Base-by-base conservation (phyloP, 2,888 invertebrate species). In the Rhodophaea formosa region DNA sequence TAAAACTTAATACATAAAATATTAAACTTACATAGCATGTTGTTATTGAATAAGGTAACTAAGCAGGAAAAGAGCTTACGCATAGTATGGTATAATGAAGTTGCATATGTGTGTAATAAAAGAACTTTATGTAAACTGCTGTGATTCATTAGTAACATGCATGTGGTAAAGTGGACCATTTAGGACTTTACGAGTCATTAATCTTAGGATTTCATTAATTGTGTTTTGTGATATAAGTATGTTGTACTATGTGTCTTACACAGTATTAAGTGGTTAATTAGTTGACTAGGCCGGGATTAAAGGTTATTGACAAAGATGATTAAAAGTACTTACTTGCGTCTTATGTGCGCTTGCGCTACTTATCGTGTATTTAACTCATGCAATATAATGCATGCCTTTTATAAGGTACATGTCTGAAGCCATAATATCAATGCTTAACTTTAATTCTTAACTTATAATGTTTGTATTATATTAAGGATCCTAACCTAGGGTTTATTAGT, bases 231-330 rank as follows among this genome's bases (percentile, higher is more conserved):
- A n/a, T 39, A 39, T 6, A 12, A 12, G 12, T 12, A 32, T 8
- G 32, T 35, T 12, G n/a, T 39, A 39, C 39, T 8, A 39, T 39
- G 12, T 1, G n/a, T 39, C 12, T 0, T 39, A 39, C 5, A 7
- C 3, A 7, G 16, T 46, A 46, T 7, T 39, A 17, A 12, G 44
- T 54, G 30, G 14, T 8, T 30, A 54, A 44, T 43, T 53, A 44
- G 32, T 12, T 7, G 8, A 14, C 14, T 23, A 14, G 30, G 47
- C 30, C 35, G 44, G 53, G 44, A 30, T 54, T 54, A 54, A 54
- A 54, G 53, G 53, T 54, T 54, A 45, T 44, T 32, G 14, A 32
- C 53, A 23, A 42, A 17, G 42, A 23, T 23, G 17, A 16, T 46
- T 23, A 46, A 23, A 45, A 46, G 23, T 46, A 46, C 14, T 44